A percentile compares a stretch with the other conserved stretches of the same genome.
Conservation (phyloP, 2,113 vertebrate genomes). For the Entomyzon cyanotis region DNA sequence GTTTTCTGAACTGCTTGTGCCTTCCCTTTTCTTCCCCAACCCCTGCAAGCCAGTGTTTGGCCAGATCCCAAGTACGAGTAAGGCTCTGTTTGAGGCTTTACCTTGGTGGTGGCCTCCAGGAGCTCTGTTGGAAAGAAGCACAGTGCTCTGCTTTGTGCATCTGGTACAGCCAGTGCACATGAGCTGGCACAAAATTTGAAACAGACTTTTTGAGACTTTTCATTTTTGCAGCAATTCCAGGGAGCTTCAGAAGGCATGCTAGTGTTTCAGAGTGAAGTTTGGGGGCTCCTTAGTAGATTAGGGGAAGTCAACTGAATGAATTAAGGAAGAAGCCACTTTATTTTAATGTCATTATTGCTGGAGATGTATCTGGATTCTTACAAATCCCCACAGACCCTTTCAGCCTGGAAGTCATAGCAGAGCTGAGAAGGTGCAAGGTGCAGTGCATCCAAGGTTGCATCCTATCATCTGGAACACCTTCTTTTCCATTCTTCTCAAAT, state of each 20-base stretch:
- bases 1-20: background rate
- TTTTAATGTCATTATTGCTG: background rate
- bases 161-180: rapidly evolving
- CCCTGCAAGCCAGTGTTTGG: background rate
- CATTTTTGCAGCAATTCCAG: background rate
- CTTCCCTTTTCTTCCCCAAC: background rate
- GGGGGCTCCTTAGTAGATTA: background rate
- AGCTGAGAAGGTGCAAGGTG: background rate
- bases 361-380: background rate
- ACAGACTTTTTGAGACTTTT: background rate
- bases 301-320: background rate
- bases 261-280: background rate
- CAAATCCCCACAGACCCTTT: no score
- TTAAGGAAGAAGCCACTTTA: background rate
- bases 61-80: background rate
- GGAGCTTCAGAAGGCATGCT: background rate
- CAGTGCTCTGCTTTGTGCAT: rapidly evolving
- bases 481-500: background rate
- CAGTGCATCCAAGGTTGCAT: background rate
- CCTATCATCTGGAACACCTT: background rate
- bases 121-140: background rate
- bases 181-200: background rate
- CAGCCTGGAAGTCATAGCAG: background rate
- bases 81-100: background rate
- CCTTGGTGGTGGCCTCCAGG: background rate